Conservation (phyloP, 2,797 vertebrate species). For the Anomalospiza imberbis region DNA sequence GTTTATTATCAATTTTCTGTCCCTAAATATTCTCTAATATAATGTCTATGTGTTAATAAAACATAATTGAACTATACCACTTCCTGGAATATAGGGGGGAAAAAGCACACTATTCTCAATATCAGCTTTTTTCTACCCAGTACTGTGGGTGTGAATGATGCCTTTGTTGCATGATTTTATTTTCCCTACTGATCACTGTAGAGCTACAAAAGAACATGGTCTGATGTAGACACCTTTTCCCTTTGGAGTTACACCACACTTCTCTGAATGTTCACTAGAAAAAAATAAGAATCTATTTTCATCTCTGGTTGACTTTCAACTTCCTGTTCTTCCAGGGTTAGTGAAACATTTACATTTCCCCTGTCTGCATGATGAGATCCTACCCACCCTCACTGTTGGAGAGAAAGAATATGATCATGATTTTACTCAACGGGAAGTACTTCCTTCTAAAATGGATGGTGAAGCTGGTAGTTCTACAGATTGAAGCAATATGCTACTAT, state of each 20-base stretch:
- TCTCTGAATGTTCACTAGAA: background rate
- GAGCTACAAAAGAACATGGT: background rate
- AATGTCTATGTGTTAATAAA: background rate
- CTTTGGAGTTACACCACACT: background rate
- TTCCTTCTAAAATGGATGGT: background rate
- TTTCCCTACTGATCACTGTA: background rate
- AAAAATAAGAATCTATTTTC: background rate
- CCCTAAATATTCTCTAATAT: background rate
- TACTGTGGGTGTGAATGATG: background rate
- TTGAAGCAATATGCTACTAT: background rate
- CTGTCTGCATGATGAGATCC: background rate
- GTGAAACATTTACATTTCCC: background rate
- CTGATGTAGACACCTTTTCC: background rate
- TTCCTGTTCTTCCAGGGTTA: background rate
- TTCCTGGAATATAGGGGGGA: background rate
- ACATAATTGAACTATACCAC: background rate
- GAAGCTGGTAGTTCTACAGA: background rate
- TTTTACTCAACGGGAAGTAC: accelerated
- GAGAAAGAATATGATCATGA: background rate
- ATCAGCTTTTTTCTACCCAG: background rate
- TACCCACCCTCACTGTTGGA: background rate
- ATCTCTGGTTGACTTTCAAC: background rate
- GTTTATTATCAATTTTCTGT: background rate
- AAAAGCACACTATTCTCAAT: background rate
- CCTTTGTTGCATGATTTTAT: background rate